Evolutionary conservation across 2,797 vertebrate species (phyloP), one percentile per base, ranked within the genome.

Genomic region (Phataginus tetradactyla): DNA sequence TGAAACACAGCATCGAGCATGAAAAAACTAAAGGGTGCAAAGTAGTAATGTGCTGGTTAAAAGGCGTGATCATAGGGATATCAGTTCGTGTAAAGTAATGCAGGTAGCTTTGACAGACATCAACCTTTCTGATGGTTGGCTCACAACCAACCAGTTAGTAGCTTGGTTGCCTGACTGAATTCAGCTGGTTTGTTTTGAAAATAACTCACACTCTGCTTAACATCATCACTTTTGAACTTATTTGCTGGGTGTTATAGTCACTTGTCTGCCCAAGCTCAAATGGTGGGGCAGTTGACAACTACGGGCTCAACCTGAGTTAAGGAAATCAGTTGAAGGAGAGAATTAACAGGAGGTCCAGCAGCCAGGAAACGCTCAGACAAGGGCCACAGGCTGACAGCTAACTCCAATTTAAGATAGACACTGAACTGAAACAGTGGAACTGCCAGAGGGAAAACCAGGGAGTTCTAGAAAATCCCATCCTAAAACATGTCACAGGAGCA

Each of bases 111-210:
- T 74, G 55, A 92, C 88, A 84, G 68, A 32, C 34, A 71, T 18
- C 57, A 14, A 32, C 78, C 11, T 74, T 93, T 83, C 83, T 53
- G 45, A 69, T 4, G 5, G 51, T 42, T 84, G 75, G 87, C 75
- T 66, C 81, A 66, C 59, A 79, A 74, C 57, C 93, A 77, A 64
- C 71, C 53, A 42, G 90, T 74, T 53, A 91, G 80, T 78, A 84
- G 64, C 63, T 66, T 92, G 84, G 85, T 77, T 84, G 32, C 85
- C 72, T n/a, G 64, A 85, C 93, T 91, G 59, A 86, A 88, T 77
- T 92, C 88, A 89, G 92, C n/a, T 55, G 57, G 84, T 66, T 42
- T 77, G 86, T 72, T 97, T 72, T 72, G 27, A 83, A 95, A 90
- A 83, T 80, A 84, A 90, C 42, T 86, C 61, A 27, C 74, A 51